phyloP scores from a whole-genome alignment of 2,888 invertebrate genomes.

The Parelbella ahira region DNA sequence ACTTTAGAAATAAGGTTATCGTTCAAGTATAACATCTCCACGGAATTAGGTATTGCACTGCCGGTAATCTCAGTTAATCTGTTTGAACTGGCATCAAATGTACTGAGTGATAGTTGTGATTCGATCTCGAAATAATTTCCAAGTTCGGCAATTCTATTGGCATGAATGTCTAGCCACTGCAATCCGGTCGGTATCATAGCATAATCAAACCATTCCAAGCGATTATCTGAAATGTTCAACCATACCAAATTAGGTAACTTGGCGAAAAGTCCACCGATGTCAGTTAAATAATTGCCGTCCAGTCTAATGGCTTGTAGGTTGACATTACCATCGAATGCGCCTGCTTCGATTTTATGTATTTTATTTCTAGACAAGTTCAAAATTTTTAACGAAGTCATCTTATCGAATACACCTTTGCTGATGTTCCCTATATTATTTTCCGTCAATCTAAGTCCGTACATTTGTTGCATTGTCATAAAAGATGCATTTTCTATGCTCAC shows the following conservation, averaged over 20 bases:
- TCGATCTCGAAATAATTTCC: constrained; percentile 93
- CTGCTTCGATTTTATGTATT: constrained; percentile 88
- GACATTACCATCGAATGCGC: constrained; percentile 87
- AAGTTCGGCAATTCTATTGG: constrained; percentile 90
- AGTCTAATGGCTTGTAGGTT: constrained; percentile 90
- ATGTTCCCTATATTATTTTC: constrained; percentile 91
- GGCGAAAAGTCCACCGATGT: constrained; percentile 88
- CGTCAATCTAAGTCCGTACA: constrained; percentile 90
- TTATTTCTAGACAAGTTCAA: constrained; percentile 91
- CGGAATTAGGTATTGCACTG: constrained; percentile 90
- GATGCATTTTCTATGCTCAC: constrained; percentile 88
- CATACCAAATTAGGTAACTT: constrained; percentile 90
- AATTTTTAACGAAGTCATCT: constrained; percentile 88
- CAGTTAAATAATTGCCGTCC: constrained; percentile 89
- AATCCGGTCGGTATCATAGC: constrained; percentile 91
- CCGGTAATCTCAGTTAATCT: constrained; percentile 90
- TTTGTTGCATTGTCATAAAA: constrained; percentile 88
- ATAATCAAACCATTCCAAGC: constrained; percentile 91
- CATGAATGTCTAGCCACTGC: constrained; percentile 92
- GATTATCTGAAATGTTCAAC: constrained; percentile 93
- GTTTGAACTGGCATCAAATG: constrained; percentile 91
- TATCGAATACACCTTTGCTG: constrained; percentile 88
- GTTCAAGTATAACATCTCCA: constrained; percentile 88
- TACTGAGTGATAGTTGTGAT: constrained; percentile 87
- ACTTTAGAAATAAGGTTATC: constrained; percentile 91